Percentiles rank a stretch among this genome's conserved stretches.
Conservation (phyloP, 2,888 invertebrate genomes). For the Sclerodermus sp. region DNA sequence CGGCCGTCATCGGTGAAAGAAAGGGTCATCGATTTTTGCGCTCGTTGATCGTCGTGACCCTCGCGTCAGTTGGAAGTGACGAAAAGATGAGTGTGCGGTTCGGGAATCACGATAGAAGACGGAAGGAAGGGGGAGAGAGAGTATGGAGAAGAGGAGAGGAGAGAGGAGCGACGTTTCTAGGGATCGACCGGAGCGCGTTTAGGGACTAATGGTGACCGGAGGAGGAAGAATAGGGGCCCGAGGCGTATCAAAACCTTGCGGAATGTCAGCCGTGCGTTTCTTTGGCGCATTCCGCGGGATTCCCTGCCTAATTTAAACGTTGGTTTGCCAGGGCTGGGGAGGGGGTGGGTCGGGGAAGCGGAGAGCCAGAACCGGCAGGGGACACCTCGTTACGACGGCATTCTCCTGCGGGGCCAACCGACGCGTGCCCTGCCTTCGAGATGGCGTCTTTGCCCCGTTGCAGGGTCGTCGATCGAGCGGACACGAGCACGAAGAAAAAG, state of each 20-base stretch:
- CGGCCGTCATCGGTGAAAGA: no score
- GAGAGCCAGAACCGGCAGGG: slow-evolving; percentile 15
- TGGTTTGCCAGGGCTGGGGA: slow-evolving; percentile 22
- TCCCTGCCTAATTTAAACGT: slow-evolving; percentile 56
- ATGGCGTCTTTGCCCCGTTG: slow-evolving; percentile 43
- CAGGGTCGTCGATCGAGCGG: slow-evolving; percentile 1
- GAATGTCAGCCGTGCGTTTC: slow-evolving; percentile 48
- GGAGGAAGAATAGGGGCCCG: slow-evolving; percentile 34
- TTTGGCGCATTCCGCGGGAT: slow-evolving; percentile 52
- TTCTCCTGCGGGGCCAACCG: slow-evolving; percentile 46
- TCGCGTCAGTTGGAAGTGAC: no score
- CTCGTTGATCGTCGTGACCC: no score
- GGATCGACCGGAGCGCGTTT: slow-evolving; percentile 5
- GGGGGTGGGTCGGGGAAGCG: slow-evolving; percentile 3
- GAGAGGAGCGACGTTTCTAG: slow-evolving; percentile 29
- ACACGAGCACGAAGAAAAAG: not conserved
- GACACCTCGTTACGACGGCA: slow-evolving; percentile 56
- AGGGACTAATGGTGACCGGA: slow-evolving; percentile 45
- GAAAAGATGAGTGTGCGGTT: no score
- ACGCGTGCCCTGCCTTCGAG: slow-evolving; percentile 58
- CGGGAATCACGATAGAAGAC: no score
- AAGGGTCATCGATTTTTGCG: no score
- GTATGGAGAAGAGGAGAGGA: not conserved
- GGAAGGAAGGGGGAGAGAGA: not conserved
- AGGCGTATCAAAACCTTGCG: slow-evolving; percentile 48